These are phyloP conservation scores for Gobio occitaniae DNA, from an alignment of 2,797 vertebrate genomes.

Conservation along the genomic window DNA sequence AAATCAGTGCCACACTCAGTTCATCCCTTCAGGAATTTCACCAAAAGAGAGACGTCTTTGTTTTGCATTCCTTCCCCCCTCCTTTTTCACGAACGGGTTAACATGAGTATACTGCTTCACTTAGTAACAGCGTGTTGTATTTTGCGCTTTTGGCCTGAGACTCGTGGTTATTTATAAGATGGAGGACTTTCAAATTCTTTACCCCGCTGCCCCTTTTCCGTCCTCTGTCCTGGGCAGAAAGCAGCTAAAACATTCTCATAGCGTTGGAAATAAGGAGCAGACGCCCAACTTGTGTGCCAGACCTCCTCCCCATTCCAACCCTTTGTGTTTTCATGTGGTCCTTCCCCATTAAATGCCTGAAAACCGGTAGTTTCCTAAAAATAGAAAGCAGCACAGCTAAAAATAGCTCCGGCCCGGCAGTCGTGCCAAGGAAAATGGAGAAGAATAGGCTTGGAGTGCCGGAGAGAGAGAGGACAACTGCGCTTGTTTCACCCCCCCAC, in stretches of 20 bases:
- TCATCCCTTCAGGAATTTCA: constrained; percentile 71
- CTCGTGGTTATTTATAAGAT: constrained; percentile 87
- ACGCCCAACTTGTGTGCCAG: constrained; percentile 72
- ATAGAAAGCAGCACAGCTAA: constrained; percentile 85
- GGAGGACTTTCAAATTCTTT: constrained; percentile 82
- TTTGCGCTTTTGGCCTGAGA: constrained; percentile 83
- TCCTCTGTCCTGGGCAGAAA: constrained; percentile 76
- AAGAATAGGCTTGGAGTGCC: constrained; percentile 80
- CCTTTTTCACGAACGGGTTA: constrained; percentile 35
- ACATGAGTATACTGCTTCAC: constrained; percentile 71
- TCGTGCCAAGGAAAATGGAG: constrained; percentile 87
- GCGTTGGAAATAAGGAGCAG: constrained; percentile 75
- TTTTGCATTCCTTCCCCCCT: constrained; percentile 49
- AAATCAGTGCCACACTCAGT: constrained; percentile 72
- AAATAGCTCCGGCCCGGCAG: constrained; percentile 80
- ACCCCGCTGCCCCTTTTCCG: constrained; percentile 34
- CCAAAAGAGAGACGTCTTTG: constrained; percentile 79
- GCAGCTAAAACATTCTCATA: constrained; percentile 81
- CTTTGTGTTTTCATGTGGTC: constrained; percentile 69
- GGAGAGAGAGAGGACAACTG: constrained; percentile 28
- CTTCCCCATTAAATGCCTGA: constrained; percentile 84
- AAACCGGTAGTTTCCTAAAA: constrained; percentile 88
- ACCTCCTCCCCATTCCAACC: constrained; percentile 67
- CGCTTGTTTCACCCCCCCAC: not conserved
- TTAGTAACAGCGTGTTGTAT: constrained; percentile 88